Percentiles rank a stretch among this genome's conserved stretches.
Conservation (phyloP, 2,797 vertebrate species). For the Microchirus variegatus region DNA sequence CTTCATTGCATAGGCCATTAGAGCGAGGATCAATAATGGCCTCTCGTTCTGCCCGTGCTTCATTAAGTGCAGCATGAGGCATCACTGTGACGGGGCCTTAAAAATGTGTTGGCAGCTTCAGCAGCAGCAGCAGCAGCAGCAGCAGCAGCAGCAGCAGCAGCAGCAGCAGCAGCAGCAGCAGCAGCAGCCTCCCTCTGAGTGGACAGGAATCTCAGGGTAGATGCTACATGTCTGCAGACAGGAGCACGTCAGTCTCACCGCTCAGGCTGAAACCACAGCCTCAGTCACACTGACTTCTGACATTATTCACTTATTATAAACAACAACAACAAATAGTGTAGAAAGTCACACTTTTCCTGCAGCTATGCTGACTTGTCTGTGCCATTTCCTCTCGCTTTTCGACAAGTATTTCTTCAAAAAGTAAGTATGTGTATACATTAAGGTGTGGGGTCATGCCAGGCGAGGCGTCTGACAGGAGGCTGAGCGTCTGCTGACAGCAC, state of each 20-base stretch:
- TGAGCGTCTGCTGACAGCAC: constrained; percentile 21
- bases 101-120: constrained; percentile 34
- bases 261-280: constrained; percentile 10
- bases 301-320: constrained; percentile 31
- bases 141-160: too few relatives aligned
- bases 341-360: too few relatives aligned
- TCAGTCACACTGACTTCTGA: constrained; percentile 22
- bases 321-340: too few relatives aligned
- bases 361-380: too few relatives aligned
- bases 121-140: too few relatives aligned
- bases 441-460: constrained; percentile 22
- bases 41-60: constrained; percentile 57
- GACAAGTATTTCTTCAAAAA: not conserved
- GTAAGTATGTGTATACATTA: not conserved
- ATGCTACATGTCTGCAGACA: constrained; percentile 31
- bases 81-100: constrained; percentile 24
- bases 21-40: constrained; percentile 53
- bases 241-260: constrained; percentile 15
- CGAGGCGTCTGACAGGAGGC: constrained; percentile 14
- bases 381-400: not conserved
- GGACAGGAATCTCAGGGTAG: not conserved
- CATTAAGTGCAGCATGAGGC: constrained; percentile 50
- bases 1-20: constrained; percentile 44
- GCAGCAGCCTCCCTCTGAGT: constrained; percentile 9
- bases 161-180: too few relatives aligned